Evolutionary conservation across 2,797 vertebrate genomes (phyloP), one percentile per base, ranked within the genome.

Genomic region (Hydrocynus forskahlii): DNA sequence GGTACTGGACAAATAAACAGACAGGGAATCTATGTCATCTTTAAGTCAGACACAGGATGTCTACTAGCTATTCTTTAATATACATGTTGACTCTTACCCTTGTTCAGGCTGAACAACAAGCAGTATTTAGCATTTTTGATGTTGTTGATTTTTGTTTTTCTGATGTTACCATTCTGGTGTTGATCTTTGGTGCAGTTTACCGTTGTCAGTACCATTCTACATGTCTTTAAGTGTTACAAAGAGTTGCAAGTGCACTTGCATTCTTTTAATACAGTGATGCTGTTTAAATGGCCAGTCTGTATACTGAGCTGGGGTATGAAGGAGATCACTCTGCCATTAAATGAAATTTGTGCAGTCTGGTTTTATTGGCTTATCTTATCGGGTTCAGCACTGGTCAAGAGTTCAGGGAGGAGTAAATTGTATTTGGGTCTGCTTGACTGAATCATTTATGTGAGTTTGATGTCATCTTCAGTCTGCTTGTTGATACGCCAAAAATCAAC

Each of bases 361-460:
- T 43, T 45, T 74, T 79, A 78, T 68, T 79, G 43, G 35, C 19
- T 86, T 76, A 76, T 81, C 62, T 81, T 52, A 74, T 76, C 52
- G 38, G 23, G 48, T 40, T 75, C 29, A 79, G 43, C 17, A 48
- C 60, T 68, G 21, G 80, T 71, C 50, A 75, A 71, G 78, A 76
- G 75, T 86, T 84, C 59, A 79, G 64, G 75, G 75, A 67, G 60
- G 71, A 73, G 55, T 25, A 78, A 81, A 83, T 84, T 83, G 70
- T 75, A 86, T 81, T 84, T 75, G 21, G 23, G 68, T 81, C 59
- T 81, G 78, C 73, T 76, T 64, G 62, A 76, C 76, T 83, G 63
- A 79, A 83, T 79, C 69, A 81, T 87, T 87, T 83, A 81, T 83
- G 77, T 60, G 48, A 57, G 25, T 57, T 79, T 83, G 63, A 83